Evolutionary conservation across 2,113 vertebrate species (phyloP), one percentile per base, ranked within the genome.

Genomic region (Oryzias curvinotus): DNA sequence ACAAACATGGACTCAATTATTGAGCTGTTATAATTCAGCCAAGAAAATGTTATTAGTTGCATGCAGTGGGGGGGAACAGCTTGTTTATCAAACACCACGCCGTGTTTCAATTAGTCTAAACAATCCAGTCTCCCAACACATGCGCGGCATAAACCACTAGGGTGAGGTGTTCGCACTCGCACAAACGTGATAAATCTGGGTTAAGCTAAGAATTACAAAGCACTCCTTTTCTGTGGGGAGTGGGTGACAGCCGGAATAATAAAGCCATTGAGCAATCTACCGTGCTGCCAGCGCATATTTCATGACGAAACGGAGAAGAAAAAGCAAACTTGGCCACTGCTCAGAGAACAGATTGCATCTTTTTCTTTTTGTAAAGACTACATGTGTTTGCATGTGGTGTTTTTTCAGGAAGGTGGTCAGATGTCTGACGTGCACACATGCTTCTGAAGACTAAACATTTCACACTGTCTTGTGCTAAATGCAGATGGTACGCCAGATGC

Each of bases 61-160:
- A 68, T 83, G 45, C 75, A 65, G 66, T 30, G 47, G 56, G 58
- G 48, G 63, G 62, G 57, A 62, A 55, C 70, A 66, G 64, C 74
- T 63, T 85, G 81, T 85, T 88, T 83, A 81, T 85, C 70, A 77
- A 82, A 68, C 28, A 45, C 46, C 81, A 75, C 26, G 71, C 81
- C 80, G 84, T 42, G 82, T 68, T 70, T 88, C 59, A 85, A 89
- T 90, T 86, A 81, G 75, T 75, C 63, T 68, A 76, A 83, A 78
- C 73, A 76, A 67, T 63, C 56, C 69, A 65, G 52, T 56, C 73
- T 65, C 68, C 64, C 62, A 71, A 66, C 36, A 76, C 59, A 77
- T 70, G 59, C 21, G 60, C 61, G 0, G 7, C 46, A 78, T 77
- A 73, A 76, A 71, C 77, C 73, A 59, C 58, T 45, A 57, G 68